phyloP scores from a whole-genome alignment of 2,888 invertebrate species.

The Parasteatoda lunata region DNA sequence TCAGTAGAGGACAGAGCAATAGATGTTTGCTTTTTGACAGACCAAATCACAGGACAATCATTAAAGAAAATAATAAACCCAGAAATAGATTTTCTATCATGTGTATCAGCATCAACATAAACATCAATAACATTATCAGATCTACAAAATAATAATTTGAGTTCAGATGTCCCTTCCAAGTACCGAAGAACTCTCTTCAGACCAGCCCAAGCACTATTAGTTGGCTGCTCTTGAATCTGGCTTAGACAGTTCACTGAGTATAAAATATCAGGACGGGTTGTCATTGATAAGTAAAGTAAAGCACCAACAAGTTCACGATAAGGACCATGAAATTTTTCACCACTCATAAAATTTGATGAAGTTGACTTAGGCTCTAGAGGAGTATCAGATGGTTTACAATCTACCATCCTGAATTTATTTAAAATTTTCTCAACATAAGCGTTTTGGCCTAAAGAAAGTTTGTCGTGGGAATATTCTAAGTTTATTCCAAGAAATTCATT shows the following conservation, averaged over 20 bases:
- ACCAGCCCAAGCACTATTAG: constrained; percentile 32
- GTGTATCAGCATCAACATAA: constrained; percentile 15
- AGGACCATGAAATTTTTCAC: constrained; percentile 19
- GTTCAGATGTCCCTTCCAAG: constrained; percentile 32
- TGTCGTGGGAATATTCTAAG: background rate
- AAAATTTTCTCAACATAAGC: constrained; percentile 11
- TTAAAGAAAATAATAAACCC: constrained; percentile 13
- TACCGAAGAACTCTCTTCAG: constrained; percentile 29
- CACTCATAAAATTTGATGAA: constrained; percentile 14
- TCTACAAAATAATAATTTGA: constrained; percentile 25
- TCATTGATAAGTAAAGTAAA: constrained; percentile 26
- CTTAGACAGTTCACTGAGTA: constrained; percentile 35
- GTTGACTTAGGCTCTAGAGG: constrained; percentile 16
- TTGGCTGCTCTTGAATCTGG: constrained; percentile 32
- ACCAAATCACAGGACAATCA: constrained; percentile 12
- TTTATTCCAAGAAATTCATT: constrained; percentile 5
- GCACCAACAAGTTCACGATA: constrained; percentile 22
- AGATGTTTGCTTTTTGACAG: constrained; percentile 12
- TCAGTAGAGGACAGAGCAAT: constrained; percentile 19
- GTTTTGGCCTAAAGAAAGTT: background rate
- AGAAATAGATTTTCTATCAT: constrained; percentile 26
- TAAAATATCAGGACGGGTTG: constrained; percentile 17
- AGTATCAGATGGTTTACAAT: constrained; percentile 4
- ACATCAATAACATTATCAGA: constrained; percentile 20
- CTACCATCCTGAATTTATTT: constrained; percentile 8